Conservation (phyloP, 1,140 invertebrate species). For the Sarcophaga bullata region DNA sequence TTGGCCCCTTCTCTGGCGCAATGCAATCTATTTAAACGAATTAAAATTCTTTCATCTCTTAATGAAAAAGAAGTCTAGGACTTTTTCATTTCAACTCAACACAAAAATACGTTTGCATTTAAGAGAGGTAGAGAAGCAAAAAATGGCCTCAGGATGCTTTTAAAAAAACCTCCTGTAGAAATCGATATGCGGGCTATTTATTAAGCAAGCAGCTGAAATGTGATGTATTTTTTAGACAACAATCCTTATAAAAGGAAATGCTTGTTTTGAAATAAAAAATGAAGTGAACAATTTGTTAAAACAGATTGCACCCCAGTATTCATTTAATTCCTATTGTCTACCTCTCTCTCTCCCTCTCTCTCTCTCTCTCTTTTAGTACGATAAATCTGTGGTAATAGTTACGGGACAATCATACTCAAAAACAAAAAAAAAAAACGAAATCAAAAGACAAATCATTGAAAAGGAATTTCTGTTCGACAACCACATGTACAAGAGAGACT, state of each 20-base stretch:
- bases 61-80: no score
- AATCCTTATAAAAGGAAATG: constrained; percentile 10
- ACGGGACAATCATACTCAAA: no score
- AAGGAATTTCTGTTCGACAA: no score
- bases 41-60: no score
- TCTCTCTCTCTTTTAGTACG: not conserved
- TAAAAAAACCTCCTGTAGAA: not conserved
- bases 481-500: no score
- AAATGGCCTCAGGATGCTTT: constrained; percentile 10
- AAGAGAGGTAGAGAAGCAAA: not conserved
- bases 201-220: constrained; percentile 7
- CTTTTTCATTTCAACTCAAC: no score
- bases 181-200: constrained; percentile 22
- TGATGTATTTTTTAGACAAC: not conserved
- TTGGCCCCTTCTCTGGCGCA: no score
- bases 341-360: not conserved
- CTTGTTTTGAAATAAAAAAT: not conserved
- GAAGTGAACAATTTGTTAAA: not conserved
- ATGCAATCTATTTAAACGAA: no score
- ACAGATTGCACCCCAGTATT: not conserved
- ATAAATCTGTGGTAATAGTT: not conserved
- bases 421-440: no score
- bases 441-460: no score
- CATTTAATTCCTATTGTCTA: not conserved
- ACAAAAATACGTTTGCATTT: no score